Conservation (phyloP, 2,888 invertebrate genomes). For the Pyralis farinalis region DNA sequence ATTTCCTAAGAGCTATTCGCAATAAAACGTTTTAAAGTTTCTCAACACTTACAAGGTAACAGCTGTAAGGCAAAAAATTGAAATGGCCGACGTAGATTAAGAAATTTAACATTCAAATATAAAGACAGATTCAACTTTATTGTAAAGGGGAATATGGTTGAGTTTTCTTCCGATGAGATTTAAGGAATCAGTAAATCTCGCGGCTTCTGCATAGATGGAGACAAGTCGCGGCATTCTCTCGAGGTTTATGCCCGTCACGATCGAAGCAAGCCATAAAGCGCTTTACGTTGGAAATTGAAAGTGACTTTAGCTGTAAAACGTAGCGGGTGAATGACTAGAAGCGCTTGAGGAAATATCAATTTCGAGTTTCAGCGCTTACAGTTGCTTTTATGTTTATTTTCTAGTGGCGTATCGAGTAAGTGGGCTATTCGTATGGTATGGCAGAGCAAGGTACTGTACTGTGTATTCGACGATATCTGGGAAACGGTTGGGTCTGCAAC, state of each 20-base stretch:
- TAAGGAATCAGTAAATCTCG: slow-evolving; percentile 39
- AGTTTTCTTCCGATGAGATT: slow-evolving; percentile 23
- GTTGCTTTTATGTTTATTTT: slow-evolving; percentile 35
- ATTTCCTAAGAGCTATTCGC: slow-evolving; percentile 31
- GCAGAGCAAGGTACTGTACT: too few relatives aligned
- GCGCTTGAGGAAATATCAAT: slow-evolving; percentile 56
- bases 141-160: slow-evolving; percentile 21
- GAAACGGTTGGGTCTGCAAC: slow-evolving; percentile 2
- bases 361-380: slow-evolving; percentile 40
- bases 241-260: slow-evolving; percentile 68
- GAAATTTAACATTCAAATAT: slow-evolving; percentile 26
- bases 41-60: slow-evolving; percentile 41
- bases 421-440: slow-evolving; percentile 17
- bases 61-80: slow-evolving; percentile 47
- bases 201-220: slow-evolving; percentile 45
- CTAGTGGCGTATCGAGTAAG: slow-evolving; percentile 22
- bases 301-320: slow-evolving; percentile 74
- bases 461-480: neutral
- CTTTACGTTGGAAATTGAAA: slow-evolving; percentile 74
- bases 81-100: slow-evolving; percentile 40
- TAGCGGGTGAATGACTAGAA: slow-evolving; percentile 45
- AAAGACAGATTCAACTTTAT: slow-evolving; percentile 17
- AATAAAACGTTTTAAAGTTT: slow-evolving; percentile 48
- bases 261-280: slow-evolving; percentile 61
- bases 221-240: slow-evolving; percentile 49